A percentile compares a stretch with the other conserved stretches of the same genome.
Conservation (phyloP, 2,888 invertebrate species). For the Yponomeuta cagnagella region DNA sequence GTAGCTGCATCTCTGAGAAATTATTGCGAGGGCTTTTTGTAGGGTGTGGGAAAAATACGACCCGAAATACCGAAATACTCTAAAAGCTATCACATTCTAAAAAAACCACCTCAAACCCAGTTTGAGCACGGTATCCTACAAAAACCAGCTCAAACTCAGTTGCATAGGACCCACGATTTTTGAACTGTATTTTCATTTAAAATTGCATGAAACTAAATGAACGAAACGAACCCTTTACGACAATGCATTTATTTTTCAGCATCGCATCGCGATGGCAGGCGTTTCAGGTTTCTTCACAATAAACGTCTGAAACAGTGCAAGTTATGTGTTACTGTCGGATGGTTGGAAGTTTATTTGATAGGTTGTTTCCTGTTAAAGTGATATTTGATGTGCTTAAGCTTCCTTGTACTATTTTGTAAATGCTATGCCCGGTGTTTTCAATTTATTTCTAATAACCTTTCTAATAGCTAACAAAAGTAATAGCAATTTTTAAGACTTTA, state of each 20-base stretch:
- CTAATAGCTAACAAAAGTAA: no score
- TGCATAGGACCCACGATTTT: neutral
- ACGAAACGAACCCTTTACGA: constrained; percentile 24
- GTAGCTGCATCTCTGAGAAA: neutral
- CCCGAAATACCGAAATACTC: no score
- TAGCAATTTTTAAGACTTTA: no score
- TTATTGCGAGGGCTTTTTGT: no score
- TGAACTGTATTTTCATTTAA: constrained; percentile 16
- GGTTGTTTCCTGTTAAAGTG: neutral
- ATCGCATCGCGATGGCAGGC: constrained; percentile 7
- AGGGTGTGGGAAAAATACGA: no score
- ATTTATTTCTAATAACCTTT: no score
- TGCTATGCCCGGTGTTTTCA: no score
- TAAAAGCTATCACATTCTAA: no score
- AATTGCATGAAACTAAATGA: constrained; percentile 37
- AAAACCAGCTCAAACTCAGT: neutral
- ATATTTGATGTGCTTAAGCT: neutral
- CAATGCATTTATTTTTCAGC: constrained; percentile 37
- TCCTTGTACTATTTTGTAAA: neutral
- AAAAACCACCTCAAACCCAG: no score
- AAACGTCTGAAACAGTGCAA: constrained; percentile 10
- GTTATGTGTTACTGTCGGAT: neutral
- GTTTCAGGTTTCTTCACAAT: constrained; percentile 4
- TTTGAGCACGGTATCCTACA: neutral
- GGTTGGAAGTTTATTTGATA: neutral